Base-by-base conservation (phyloP, 2,888 invertebrate genomes). In the Nomada goodeniana region DNA sequence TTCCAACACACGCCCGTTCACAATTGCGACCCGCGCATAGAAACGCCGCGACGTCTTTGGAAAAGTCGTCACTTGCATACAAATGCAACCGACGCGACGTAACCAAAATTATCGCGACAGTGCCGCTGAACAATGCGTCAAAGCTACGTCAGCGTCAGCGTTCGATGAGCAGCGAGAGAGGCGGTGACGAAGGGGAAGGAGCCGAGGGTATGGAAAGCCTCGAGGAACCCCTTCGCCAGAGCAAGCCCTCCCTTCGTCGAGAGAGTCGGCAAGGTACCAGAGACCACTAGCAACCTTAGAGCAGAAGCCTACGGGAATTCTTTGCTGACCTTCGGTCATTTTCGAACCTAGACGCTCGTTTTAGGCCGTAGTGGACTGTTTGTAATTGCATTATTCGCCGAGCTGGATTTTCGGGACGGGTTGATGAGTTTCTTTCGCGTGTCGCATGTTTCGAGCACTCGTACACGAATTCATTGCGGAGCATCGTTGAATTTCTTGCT, bases 91-190 rank as follows among this genome's bases (percentile, higher is more conserved):
- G 47, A 15, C 47, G 29, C 80, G 84, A 88, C 85, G 81, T 88
- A 89, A 91, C 88, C 72, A 84, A 86, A 84, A 91, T 91, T 91
- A 82, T 91, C 90, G 91, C 89, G 89, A 92, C 94, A 95, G 95
- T 95, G 95, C 95, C 95, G 93, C 95, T 96, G 94, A 96, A 96
- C 95, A 95, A 95, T 94, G 95, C 95, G 95, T 95, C 95, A 92
- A 95, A 95, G 85, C 90, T 94, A 92, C 94, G 93, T 91, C 95
- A 95, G 94, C 95, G 96, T 92, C 95, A 96, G 94, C 95, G 96
- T 90, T 96, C 96, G 93, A 94, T 96, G 92, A 95, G 95, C 91
- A 95, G 95, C 91, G 95, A 95, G 88, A 96, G 96, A 91, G 95
- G 95, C 88, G 94, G 95, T 88, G 94, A 95, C 91, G 95, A 96